Evolutionary conservation across 2,797 vertebrate species (phyloP).

Genomic region (Anisognathus igniventris): DNA sequence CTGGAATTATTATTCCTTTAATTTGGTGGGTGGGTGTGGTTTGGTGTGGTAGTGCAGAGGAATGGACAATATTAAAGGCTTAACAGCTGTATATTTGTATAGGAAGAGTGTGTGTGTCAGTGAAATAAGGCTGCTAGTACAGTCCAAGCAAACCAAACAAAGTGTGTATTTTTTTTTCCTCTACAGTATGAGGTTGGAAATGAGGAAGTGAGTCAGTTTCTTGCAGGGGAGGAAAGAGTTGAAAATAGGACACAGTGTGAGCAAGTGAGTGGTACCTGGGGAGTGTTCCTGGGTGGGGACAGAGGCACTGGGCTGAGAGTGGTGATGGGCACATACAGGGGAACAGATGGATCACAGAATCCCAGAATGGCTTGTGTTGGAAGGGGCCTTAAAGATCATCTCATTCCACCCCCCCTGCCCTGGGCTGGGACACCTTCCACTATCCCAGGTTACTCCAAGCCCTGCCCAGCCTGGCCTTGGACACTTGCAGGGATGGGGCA

Average conservation of each 20-base stretch:
- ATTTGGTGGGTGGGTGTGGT: background rate
- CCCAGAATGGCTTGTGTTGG: background rate
- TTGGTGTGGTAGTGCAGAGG: background rate
- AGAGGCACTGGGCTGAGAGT: background rate
- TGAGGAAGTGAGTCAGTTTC: slow-evolving; percentile 62
- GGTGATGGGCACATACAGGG: background rate
- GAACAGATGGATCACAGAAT: background rate
- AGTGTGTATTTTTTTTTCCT: background rate
- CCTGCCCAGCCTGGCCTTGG: background rate
- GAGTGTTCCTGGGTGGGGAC: background rate
- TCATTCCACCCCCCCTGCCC: accelerated
- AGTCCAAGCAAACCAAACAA: background rate
- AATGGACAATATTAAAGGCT: background rate
- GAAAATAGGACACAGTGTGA: background rate
- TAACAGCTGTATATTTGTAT: background rate
- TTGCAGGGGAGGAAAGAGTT: slow-evolving; percentile 25
- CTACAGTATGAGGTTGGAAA: background rate
- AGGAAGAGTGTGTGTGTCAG: background rate
- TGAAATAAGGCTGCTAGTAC: background rate
- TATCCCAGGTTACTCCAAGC: accelerated
- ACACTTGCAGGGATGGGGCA: background rate
- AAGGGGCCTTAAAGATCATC: background rate
- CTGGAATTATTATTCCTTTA: slow-evolving; percentile 36
- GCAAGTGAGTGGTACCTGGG: background rate
- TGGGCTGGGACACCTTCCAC: background rate